phyloP scores from a whole-genome alignment of 35 echinoderm and acorn worm species.

The Diadema setosum region DNA sequence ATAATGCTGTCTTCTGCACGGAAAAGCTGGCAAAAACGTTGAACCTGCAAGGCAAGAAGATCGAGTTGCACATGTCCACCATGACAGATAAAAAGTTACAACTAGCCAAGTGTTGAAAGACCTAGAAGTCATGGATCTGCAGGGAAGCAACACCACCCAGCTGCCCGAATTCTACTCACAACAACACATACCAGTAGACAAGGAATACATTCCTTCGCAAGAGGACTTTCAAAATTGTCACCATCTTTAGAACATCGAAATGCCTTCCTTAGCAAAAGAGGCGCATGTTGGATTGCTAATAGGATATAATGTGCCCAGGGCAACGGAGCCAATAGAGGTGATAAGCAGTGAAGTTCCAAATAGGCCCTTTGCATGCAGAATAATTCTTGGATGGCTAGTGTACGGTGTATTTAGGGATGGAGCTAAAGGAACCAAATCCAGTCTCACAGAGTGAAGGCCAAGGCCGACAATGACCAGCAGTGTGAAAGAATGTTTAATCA shows the following conservation, averaged over 20 bases:
- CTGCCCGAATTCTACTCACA: not conserved
- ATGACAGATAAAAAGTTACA: not conserved
- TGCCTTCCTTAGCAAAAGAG: conserved; percentile 18
- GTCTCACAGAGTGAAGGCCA: not conserved
- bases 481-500: conserved; percentile 12
- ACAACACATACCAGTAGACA: not conserved
- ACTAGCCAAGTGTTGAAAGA: not conserved
- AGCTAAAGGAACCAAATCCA: not conserved
- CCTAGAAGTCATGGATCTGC: not conserved
- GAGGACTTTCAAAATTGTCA: conserved; percentile 29
- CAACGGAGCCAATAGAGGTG: conserved; percentile 14
- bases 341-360: conserved; percentile 30
- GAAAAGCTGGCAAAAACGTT: not conserved
- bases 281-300: conserved; percentile 55
- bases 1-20: not conserved
- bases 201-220: not conserved
- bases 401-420: not conserved
- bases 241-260: not conserved
- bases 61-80: not conserved
- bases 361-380: conserved; percentile 33
- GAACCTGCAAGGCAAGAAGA: not conserved
- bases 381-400: conserved; percentile 33
- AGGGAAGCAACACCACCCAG: not conserved
- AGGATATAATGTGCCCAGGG: conserved; percentile 63
- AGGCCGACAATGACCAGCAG: not conserved